A percentile compares a stretch with the other conserved stretches of the same genome.
These are phyloP conservation scores for Nothocercus julius DNA, from an alignment of 2,113 vertebrate genomes.

Conservation along the genomic window DNA sequence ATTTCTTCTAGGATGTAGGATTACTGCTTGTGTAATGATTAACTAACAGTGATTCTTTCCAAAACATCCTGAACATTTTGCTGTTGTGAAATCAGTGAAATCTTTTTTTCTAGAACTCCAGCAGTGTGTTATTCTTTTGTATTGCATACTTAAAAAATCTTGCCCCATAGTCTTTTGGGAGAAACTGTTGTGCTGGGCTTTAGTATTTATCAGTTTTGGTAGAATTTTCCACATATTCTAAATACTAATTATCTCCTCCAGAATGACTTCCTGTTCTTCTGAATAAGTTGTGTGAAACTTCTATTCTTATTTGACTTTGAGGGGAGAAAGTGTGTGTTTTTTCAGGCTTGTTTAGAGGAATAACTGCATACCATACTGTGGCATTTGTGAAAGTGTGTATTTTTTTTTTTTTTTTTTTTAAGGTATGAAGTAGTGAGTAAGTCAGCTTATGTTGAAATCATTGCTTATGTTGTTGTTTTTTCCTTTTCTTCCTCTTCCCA, in stretches of 20 bases:
- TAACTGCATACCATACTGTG: background rate
- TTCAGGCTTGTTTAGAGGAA: background rate
- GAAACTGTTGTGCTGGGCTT: background rate
- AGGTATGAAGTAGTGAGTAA: background rate
- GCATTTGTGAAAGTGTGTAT: background rate
- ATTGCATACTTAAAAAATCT: background rate
- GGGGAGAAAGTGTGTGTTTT: background rate
- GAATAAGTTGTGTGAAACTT: background rate
- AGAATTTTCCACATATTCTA: background rate
- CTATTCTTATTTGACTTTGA: background rate
- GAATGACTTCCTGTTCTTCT: background rate
- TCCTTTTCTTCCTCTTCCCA: background rate
- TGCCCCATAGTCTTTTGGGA: background rate
- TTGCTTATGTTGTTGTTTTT: background rate
- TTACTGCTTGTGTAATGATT: background rate
- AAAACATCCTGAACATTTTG: background rate
- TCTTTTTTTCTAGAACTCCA: background rate
- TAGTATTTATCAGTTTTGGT: background rate
- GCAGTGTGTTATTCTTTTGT: background rate
- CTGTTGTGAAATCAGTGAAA: background rate
- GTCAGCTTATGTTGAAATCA: background rate
- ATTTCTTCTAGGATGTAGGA: background rate
- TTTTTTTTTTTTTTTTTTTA: background rate
- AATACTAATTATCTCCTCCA: background rate
- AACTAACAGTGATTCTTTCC: background rate